A percentile compares a stretch with the other conserved stretches of the same genome.
These are phyloP conservation scores for Hemitrygon akajei DNA, from an alignment of 2,797 vertebrate species.

Conservation along the genomic window DNA sequence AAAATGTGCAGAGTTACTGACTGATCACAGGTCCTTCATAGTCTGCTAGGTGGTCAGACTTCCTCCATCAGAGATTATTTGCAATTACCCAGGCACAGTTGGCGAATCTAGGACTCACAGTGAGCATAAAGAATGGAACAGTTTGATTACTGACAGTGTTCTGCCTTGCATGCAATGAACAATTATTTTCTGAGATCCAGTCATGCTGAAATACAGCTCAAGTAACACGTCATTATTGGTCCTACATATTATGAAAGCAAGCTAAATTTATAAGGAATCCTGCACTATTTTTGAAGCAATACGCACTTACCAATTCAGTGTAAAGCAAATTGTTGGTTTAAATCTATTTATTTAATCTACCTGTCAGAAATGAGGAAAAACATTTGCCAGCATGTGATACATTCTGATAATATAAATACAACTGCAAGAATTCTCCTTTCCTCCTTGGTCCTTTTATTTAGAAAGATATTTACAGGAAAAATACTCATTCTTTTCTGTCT, in stretches of 20 bases:
- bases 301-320: not conserved
- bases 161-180: not conserved
- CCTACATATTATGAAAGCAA: not conserved
- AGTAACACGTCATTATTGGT: not conserved
- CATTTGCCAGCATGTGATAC: too few species aligned
- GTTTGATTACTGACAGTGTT: not conserved
- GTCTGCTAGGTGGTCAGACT: not conserved
- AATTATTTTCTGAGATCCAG: not conserved
- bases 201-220: not conserved
- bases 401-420: not conserved
- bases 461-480: not conserved
- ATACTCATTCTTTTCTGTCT: not conserved
- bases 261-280: not conserved
- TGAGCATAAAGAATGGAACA: not conserved
- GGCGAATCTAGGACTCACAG: not conserved
- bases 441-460: not conserved
- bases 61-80: not conserved
- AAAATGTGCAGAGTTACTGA: not conserved
- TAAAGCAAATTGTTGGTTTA: not conserved
- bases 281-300: not conserved
- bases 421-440: not conserved
- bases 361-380: not conserved
- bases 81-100: not conserved
- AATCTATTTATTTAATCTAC: not conserved
- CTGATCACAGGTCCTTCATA: not conserved